phyloP scores from a whole-genome alignment of 2,113 vertebrate genomes.

The Uria lomvia region DNA sequence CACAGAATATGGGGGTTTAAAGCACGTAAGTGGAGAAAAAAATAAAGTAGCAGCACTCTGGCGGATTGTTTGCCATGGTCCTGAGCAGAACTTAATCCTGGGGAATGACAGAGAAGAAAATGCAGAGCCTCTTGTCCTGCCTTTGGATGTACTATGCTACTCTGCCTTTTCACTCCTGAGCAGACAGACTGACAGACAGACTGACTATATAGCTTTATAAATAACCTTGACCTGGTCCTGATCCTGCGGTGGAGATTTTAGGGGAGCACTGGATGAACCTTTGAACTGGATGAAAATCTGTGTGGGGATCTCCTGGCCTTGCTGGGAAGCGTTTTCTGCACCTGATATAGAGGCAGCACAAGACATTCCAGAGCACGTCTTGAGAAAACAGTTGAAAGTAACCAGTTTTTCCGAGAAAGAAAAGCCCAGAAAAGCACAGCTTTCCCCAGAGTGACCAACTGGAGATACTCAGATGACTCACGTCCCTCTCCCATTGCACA shows the following conservation, averaged over 20 bases:
- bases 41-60: neutral
- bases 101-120: neutral
- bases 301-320: neutral
- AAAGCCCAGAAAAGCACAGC: neutral
- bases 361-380: rapidly evolving
- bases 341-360: rapidly evolving
- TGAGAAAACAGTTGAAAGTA: neutral
- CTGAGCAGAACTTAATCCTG: neutral
- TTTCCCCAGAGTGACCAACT: neutral
- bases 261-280: neutral
- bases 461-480: neutral
- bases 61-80: neutral
- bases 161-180: neutral
- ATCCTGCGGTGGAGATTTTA: neutral
- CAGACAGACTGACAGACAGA: neutral
- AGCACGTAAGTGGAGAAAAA: neutral
- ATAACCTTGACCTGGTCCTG: neutral
- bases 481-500: neutral
- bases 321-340: neutral
- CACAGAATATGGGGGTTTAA: neutral
- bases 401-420: neutral
- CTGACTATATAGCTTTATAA: neutral
- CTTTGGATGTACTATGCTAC: neutral
- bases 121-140: neutral
- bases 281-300: neutral